Evolutionary conservation across 2,797 vertebrate species (phyloP), one percentile per base, ranked within the genome.

Genomic region (Poeciliopsis infans): DNA sequence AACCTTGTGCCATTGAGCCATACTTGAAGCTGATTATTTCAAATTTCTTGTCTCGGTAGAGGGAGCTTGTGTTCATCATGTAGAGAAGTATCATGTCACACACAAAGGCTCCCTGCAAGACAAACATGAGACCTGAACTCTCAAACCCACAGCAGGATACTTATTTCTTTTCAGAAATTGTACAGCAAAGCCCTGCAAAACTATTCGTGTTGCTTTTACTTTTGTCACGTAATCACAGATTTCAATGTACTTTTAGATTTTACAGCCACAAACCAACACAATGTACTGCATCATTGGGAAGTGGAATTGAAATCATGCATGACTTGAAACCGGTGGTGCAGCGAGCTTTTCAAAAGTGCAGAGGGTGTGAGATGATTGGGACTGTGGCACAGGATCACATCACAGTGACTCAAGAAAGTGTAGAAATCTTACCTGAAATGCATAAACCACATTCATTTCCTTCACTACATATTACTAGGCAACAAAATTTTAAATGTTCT

Each of bases 21-120:
- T 96, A 99, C 98, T 96, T 97, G 31, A 96, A 98, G 97, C 95
- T 97, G 75, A 96, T 96, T 95, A 97, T 95, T 92, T 99, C 98
- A 25, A 97, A 99, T 88, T 99, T 99, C 89, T 95, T 98, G 85
- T 97, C 96, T 64, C 98, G 86, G 89, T 99, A 99, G 82, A 97
- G 97, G 72, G 97, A 96, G 81, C 98, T 98, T 8, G 97, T 98
- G 91, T 96, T 97, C 93, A 98, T 97, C 91, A 99, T 90, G 92
- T 99, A 98, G 36, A 99, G 92, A 33, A 99, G 95, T 61, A 99
- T 96, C 95, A 99, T 94, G 83, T 99, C 98, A 72, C 98, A 99
- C 78, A 94, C 93, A 92, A 99, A 99, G 68, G 97, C 96, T 41
- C 97, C 98, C 98, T 99, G 86, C 74, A 95, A 92, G 41, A 90